A percentile compares a stretch with the other conserved stretches of the same genome.
These are phyloP conservation scores for Diorhabda elongata DNA, from an alignment of 1,140 invertebrate species.

Conservation along the genomic window DNA sequence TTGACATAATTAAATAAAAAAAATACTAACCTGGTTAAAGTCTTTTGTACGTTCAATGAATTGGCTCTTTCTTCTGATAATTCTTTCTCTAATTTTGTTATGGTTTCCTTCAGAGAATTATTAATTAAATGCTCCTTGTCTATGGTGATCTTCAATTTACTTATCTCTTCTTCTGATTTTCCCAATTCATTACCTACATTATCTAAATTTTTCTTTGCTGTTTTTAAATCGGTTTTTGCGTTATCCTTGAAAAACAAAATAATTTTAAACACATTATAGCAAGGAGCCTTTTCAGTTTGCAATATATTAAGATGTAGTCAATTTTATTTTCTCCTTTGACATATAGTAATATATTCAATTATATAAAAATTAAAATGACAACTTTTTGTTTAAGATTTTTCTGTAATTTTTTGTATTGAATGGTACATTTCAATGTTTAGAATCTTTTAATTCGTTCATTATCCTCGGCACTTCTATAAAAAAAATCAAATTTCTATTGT, in stretches of 20 bases:
- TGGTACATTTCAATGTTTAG: no score
- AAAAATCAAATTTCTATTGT: no score
- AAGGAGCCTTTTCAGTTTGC: no score
- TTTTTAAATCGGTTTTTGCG: constrained; percentile 41
- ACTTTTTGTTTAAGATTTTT: no score
- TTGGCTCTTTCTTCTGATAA: constrained; percentile 42
- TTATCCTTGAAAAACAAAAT: constrained; percentile 35
- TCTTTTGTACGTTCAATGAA: constrained; percentile 45
- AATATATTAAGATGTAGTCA: no score
- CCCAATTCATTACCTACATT: constrained; percentile 43
- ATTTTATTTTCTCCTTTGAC: no score
- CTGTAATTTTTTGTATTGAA: no score
- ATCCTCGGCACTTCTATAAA: no score
- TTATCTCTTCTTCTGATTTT: constrained; percentile 40
- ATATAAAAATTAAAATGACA: no score
- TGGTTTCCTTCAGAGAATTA: constrained; percentile 34
- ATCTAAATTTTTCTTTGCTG: constrained; percentile 43
- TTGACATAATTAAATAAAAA: not conserved
- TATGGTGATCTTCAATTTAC: constrained; percentile 38
- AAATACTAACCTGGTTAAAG: constrained; percentile 42
- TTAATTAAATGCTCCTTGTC: constrained; percentile 42
- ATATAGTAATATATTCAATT: no score
- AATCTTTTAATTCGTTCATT: no score
- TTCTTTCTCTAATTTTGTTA: constrained; percentile 43
- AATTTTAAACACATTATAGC: no score